Conservation (phyloP, 2,888 invertebrate species). For the Aphidoletes aphidimyza region DNA sequence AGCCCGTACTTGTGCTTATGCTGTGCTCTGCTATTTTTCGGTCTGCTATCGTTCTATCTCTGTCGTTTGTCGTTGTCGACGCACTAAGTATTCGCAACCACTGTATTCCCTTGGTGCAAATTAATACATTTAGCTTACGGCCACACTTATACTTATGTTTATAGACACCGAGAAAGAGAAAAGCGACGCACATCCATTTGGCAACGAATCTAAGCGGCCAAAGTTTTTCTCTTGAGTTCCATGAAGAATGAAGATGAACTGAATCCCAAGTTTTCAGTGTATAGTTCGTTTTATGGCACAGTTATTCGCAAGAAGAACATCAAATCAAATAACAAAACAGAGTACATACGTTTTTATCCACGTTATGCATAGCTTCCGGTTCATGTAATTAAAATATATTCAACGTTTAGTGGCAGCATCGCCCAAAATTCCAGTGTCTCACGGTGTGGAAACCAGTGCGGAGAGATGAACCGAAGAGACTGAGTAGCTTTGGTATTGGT, state of each 20-base stretch:
- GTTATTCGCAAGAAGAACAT: not conserved
- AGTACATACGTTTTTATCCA: constrained; percentile 38
- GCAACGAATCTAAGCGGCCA: not conserved
- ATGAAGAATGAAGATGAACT: constrained; percentile 53
- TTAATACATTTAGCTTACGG: constrained; percentile 53
- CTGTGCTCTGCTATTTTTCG: not conserved
- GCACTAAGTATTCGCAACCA: constrained; percentile 34
- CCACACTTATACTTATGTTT: constrained; percentile 48
- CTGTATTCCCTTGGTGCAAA: constrained; percentile 43
- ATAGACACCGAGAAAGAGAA: constrained; percentile 3
- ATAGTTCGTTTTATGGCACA: constrained; percentile 32
- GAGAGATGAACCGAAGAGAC: not conserved
- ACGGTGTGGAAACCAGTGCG: too few species aligned
- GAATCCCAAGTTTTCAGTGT: constrained; percentile 10
- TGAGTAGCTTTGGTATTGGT: not conserved
- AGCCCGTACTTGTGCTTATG: not conserved
- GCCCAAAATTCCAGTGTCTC: not conserved
- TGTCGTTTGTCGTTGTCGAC: not conserved
- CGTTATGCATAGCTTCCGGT: constrained; percentile 51
- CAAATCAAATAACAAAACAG: constrained; percentile 41
- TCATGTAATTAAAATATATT: constrained; percentile 53
- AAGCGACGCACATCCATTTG: not conserved
- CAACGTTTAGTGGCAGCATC: constrained; percentile 47
- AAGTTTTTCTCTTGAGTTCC: constrained; percentile 47
- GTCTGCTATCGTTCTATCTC: not conserved